Evolutionary conservation across 2,888 invertebrate species (phyloP).

Genomic region (Spicauda simplicius): DNA sequence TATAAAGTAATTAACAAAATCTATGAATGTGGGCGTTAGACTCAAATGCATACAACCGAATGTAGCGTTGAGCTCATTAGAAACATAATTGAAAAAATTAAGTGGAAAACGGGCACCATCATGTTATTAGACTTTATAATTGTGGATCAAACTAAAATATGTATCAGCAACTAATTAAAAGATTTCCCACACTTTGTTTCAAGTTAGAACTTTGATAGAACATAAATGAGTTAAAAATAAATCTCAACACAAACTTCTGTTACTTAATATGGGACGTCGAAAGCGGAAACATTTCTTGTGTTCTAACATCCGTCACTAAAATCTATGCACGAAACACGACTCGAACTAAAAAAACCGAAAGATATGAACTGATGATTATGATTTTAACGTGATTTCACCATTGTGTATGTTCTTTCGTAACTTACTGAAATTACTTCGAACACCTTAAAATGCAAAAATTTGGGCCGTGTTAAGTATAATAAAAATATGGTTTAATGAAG

Average conservation of each 20-base stretch:
- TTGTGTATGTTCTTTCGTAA: too few relatives aligned
- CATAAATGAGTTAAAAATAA: conserved; percentile 1
- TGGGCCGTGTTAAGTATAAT: too few relatives aligned
- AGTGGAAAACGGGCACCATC: conserved; percentile 7
- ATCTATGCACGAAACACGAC: too few relatives aligned
- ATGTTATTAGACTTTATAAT: conserved; percentile 23
- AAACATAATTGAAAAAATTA: conserved; percentile 12
- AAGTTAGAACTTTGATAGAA: not conserved
- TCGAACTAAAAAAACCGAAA: too few relatives aligned
- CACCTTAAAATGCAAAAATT: too few relatives aligned
- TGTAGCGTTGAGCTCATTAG: conserved; percentile 9
- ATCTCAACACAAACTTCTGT: conserved; percentile 11
- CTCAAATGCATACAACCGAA: not conserved
- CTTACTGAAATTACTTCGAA: too few relatives aligned
- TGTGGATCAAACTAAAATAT: not conserved
- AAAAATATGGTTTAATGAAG: too few relatives aligned
- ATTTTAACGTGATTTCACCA: too few relatives aligned
- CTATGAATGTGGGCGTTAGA: not conserved
- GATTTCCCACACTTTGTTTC: conserved; percentile 21
- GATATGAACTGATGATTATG: too few relatives aligned
- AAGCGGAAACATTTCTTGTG: conserved; percentile 30
- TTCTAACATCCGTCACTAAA: too few relatives aligned
- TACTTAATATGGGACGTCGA: conserved; percentile 12
- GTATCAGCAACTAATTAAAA: conserved; percentile 10
- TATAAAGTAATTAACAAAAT: not conserved